Base-by-base conservation (phyloP, 2,797 vertebrate genomes). In the Lagocephalus sceleratus region DNA sequence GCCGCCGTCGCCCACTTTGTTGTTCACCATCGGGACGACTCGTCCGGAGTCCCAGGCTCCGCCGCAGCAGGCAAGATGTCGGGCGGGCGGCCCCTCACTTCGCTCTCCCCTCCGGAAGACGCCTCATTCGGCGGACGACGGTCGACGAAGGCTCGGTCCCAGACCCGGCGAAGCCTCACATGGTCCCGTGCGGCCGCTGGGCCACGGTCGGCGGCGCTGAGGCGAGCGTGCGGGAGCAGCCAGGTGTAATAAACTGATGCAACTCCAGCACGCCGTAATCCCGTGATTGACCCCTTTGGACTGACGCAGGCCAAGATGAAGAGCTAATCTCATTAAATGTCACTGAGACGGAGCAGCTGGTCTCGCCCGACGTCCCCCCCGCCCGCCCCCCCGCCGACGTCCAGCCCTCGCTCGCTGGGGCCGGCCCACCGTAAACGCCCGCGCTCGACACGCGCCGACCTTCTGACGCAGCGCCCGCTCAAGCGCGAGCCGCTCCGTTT, bases 241-340 rank as follows among this genome's bases (percentile, higher is more conserved):
- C 16, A 67, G 77, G 29, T 26, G 54, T 39, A 76, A 73, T 69
- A 76, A 79, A 68, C 29, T 69, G 65, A 79, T 82, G 68, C 48
- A 72, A 86, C 68, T 69, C 66, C 57, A 80, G 73, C 60, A 61
- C 82, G 83, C 81, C 83, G 77, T 91, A 92, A 93, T 92, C 91
- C 83, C 63, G 70, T 68, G 85, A 87, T 81, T 91, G 90, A 89
- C 87, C 89, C 77, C 81, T 86, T 78, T 85, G 82, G 66, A 84
- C 82, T 85, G 88, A 89, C 50, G 72, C 83, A 88, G 79, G 57
- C 77, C 81, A 81, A 83, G 81, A 79, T 69, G 59, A 75, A 62
- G 52, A 48, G 76, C 79, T 92, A 92, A 92, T 89, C 91, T 89
- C 64, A 89, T 93, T 92, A 92, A 83, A 55, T 52, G 56, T 73